phyloP scores from a whole-genome alignment of 2,113 vertebrate species.

The Chloebia gouldiae region DNA sequence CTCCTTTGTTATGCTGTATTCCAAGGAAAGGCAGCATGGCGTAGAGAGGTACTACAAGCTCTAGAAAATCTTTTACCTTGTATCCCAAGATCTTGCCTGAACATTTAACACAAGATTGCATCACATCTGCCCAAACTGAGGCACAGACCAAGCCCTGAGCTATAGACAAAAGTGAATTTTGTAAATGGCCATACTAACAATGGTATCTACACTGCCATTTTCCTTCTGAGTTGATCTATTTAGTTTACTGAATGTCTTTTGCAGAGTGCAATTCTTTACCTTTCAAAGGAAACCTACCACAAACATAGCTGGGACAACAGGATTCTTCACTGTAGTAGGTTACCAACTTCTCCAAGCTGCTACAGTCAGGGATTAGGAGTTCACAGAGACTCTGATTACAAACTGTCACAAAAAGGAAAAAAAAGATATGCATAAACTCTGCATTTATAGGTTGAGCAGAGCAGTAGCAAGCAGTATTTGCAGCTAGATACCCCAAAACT shows the following conservation, averaged over 20 bases:
- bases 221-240: neutral
- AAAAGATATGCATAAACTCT: neutral
- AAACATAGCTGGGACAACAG: slow-evolving; percentile 88
- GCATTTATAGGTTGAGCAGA: neutral
- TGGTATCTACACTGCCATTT: neutral
- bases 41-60: neutral
- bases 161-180: neutral
- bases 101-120: neutral
- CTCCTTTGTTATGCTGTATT: neutral
- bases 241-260: neutral
- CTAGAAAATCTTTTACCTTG: neutral
- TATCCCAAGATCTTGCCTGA: neutral
- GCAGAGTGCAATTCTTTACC: neutral
- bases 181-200: neutral
- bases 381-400: slow-evolving; percentile 94
- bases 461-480: neutral
- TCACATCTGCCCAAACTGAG: neutral
- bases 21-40: neutral
- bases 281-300: slow-evolving; percentile 79
- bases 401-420: slow-evolving; percentile 71
- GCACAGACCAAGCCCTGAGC: neutral
- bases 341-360: slow-evolving; percentile 83
- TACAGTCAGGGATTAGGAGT: slow-evolving; percentile 77
- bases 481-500: neutral
- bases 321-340: slow-evolving; percentile 88